Base-by-base conservation (phyloP, 2,888 invertebrate genomes). In the Bellardia bayeri region DNA sequence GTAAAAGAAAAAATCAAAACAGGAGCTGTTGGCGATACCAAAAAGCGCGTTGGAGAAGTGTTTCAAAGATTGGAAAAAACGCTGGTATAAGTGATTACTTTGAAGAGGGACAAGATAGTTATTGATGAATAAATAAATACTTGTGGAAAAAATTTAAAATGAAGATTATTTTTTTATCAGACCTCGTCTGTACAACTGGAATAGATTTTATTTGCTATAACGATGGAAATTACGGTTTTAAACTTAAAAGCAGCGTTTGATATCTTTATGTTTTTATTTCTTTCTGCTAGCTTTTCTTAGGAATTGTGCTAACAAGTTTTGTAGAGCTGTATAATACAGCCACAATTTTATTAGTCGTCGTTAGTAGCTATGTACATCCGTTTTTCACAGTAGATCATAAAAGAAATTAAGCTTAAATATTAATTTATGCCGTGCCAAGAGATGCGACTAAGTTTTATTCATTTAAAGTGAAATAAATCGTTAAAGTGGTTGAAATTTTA, bases 251-350 rank as follows among this genome's bases (percentile, higher is more conserved):
- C 33, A 33, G 66, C 42, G 16, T 42, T 78, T 66, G 42, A 78
- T 54, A 9, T 42, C 40, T 23, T 40, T 54, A 45, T 3, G 2
- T 2, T 45, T 45, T 49, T 7, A 11, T 66, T 4, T 37, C 1
- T 5, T 37, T 23, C 4, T n/a, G 8, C 4, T 45, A 64, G 40
- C 51, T 64, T 66, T 78, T 68, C 42, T 56, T 45, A 13, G 14
- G 30, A 78, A 66, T 78, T 78, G 42, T 78, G 45, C 11, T 54
- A 78, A 68, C 30, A 54, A 78, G 56, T 56, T 78, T 11, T 30
- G 30, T 4, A 54, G 64, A 23, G 51, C 14, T 54, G 64, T 76
- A 54, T 61, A 61, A 37, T 37, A n/a, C 40, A 42, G 33, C 16
- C 2, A 23, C 37, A 37, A 64, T 76, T 54, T 42, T 64, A 40